A percentile compares a stretch with the other conserved stretches of the same genome.
Evolutionary conservation across 2,113 vertebrate species (phyloP).

Genomic region (Brachyhypopomus occidentalis): DNA sequence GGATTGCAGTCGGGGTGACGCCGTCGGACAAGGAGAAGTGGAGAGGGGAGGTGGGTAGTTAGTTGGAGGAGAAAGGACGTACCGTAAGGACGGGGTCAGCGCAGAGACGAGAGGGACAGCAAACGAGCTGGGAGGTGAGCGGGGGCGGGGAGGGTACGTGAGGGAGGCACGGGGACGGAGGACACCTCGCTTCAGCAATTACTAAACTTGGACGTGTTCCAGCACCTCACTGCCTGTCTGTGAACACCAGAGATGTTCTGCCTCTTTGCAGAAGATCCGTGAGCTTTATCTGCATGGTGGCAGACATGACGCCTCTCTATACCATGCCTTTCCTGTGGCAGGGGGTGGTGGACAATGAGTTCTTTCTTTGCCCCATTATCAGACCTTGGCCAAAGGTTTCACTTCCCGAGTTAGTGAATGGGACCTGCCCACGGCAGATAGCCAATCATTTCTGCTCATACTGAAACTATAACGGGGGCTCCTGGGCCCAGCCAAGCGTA

Average conservation of each 20-base stretch:
- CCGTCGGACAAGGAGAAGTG: conserved; percentile 46
- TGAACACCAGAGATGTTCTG: background rate
- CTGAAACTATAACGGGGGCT: background rate
- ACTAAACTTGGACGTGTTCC: conserved; percentile 51
- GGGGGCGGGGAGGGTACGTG: conserved; percentile 70
- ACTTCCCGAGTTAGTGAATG: background rate
- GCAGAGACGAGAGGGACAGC: conserved; percentile 39
- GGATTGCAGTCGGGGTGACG: background rate
- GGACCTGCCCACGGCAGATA: conserved; percentile 36
- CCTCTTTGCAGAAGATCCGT: background rate
- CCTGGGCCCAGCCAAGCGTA: background rate
- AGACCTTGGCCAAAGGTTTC: background rate
- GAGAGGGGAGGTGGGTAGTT: conserved; percentile 48
- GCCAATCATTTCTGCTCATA: conserved; percentile 69
- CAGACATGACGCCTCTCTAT: background rate
- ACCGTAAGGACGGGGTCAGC: conserved; percentile 55
- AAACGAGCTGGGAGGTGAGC: background rate
- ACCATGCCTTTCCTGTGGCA: background rate
- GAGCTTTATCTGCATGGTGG: conserved; percentile 9
- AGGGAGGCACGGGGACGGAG: conserved; percentile 58
- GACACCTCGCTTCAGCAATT: conserved; percentile 7
- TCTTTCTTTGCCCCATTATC: background rate
- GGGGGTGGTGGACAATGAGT: background rate
- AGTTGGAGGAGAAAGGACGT: conserved; percentile 42
- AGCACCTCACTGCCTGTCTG: background rate